phyloP scores from a whole-genome alignment of 2,797 vertebrate species.

The Etheostoma nigrum region DNA sequence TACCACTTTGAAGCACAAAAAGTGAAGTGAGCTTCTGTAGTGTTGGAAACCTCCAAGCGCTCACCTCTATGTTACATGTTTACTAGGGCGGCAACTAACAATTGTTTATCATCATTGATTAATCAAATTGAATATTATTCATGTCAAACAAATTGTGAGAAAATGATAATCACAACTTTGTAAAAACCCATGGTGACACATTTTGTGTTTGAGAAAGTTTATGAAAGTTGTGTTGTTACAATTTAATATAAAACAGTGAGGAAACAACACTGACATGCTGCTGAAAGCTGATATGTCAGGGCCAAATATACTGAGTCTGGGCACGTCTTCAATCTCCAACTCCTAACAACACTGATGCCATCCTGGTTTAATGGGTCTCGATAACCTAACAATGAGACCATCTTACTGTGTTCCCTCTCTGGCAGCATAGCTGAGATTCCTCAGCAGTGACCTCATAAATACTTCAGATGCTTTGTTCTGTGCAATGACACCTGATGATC shows the following conservation, averaged over 20 bases:
- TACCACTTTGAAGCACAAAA: neutral
- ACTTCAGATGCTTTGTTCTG: conserved; percentile 61
- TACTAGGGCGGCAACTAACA: neutral
- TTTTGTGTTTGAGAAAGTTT: neutral
- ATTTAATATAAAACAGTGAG: neutral
- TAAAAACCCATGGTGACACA: neutral
- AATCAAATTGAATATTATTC: neutral
- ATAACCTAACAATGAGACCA: conserved; percentile 22
- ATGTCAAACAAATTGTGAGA: neutral
- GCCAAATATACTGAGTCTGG: conserved; percentile 1
- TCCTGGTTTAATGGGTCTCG: conserved; percentile 12
- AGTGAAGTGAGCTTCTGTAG: neutral
- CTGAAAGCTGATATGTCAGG: neutral
- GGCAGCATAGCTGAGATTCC: conserved; percentile 74
- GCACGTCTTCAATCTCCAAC: neutral
- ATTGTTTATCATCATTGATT: neutral
- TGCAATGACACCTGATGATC: conserved; percentile 54
- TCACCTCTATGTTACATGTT: neutral
- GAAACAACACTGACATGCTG: neutral
- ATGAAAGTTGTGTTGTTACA: neutral
- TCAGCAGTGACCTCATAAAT: conserved; percentile 66
- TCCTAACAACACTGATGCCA: neutral
- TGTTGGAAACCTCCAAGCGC: neutral
- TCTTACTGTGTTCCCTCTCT: conserved; percentile 33
- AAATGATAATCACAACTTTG: neutral